Conservation (phyloP, 2,888 invertebrate genomes). For the Geophilus truncorum region DNA sequence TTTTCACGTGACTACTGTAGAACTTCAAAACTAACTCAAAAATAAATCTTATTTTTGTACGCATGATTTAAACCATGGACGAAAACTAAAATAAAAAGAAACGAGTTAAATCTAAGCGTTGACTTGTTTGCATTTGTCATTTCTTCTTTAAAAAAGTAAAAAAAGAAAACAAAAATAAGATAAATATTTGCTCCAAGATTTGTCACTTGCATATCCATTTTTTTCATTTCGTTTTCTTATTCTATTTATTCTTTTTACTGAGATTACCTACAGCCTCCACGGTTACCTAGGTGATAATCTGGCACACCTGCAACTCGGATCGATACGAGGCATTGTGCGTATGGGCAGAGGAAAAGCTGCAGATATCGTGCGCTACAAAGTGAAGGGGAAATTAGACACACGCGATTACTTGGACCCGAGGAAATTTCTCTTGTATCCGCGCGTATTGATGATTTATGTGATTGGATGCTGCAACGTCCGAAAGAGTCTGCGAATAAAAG, state of each 20-base stretch:
- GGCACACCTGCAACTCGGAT: conserved; percentile 3
- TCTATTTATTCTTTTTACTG: background rate
- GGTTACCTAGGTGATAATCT: conserved; percentile 33
- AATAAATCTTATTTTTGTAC: no score
- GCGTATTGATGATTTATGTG: background rate
- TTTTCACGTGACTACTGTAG: no score
- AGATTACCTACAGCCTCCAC: conserved; percentile 19
- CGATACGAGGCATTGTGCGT: background rate
- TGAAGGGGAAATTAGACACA: background rate
- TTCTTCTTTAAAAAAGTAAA: background rate
- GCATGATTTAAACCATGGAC: no score
- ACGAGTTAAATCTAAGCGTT: no score
- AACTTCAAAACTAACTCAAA: no score
- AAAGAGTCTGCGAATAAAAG: background rate
- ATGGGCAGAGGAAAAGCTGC: background rate
- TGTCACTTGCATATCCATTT: background rate
- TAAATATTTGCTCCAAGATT: background rate
- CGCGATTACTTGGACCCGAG: background rate
- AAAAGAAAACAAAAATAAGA: background rate
- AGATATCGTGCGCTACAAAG: background rate
- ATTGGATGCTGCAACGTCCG: background rate
- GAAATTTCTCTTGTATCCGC: background rate
- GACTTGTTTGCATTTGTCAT: no score
- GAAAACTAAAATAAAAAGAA: no score
- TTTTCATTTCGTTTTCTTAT: background rate